Evolutionary conservation across 1,140 invertebrate genomes (phyloP), one percentile per base, ranked within the genome.

Genomic region (Drosophila bocqueti): DNA sequence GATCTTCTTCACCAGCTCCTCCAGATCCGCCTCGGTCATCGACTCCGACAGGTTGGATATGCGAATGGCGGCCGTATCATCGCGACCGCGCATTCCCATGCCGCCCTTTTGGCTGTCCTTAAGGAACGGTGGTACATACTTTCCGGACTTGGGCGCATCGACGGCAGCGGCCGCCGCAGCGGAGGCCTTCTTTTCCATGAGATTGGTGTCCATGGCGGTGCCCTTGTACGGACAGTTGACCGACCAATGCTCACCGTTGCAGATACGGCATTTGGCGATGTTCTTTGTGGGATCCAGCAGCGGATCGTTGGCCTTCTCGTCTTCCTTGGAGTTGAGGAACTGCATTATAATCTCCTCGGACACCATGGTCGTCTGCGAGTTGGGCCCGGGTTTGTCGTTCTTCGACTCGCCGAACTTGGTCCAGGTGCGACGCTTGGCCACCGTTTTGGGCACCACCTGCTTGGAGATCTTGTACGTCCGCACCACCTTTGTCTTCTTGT

Each of bases 41-140:
- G 98, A 98, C 92, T 99, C 98, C 2, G 98, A 99, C 4, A 99
- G 94, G 93, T 99, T 99, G 6, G 98, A 99, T 50, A 99, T 99
- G 78, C 98, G 95, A 79, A 99, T 99, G 13, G 98, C 99, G 1
- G 96, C 96, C 3, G 96, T 95, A 82, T 99, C 97, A 91, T 97
- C 96, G 11, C 96, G 94, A 62, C 96, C 94, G 40, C 95, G 93
- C 63, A 96, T 94, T 86, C 98, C 96, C 85, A 89, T 54, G 59
- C 96, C 95, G 43, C 96, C 95, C 64, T 96, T 94, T 7, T 95
- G 96, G 31, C 97, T 97, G 68, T 98, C 98, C 69, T 98, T 95
- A 93, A 98, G 93, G 91, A 95, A 96, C 21, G 98, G 98, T 9
- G 98, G 97, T 16, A 99, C 96, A 93, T 97, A 97, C 92, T 97